phyloP scores from a whole-genome alignment of 2,888 invertebrate species.

The Cataglyphis albicans region DNA sequence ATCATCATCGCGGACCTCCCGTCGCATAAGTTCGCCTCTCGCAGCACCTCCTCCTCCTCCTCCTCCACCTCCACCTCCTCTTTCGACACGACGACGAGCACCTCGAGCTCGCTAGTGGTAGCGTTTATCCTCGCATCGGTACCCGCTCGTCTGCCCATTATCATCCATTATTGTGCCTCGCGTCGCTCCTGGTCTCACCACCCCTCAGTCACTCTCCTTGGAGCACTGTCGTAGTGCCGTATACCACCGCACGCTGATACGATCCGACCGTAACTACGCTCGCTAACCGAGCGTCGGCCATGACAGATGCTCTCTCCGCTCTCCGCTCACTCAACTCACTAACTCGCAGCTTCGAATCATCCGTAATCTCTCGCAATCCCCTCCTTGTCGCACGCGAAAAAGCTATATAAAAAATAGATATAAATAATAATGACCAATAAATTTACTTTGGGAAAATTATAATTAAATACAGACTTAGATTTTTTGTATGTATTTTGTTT shows the following conservation, averaged over 20 bases:
- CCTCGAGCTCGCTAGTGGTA: slow-evolving; percentile 78
- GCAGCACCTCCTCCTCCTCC: neutral
- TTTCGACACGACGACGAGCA: slow-evolving; percentile 75
- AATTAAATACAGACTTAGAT: neutral
- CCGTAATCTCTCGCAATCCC: neutral
- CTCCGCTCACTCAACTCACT: neutral
- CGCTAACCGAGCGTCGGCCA: slow-evolving; percentile 66
- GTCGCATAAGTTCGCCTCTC: slow-evolving; percentile 66
- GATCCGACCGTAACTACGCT: slow-evolving; percentile 69
- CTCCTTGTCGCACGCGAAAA: neutral
- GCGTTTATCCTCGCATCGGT: slow-evolving; percentile 59
- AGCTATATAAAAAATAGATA: neutral
- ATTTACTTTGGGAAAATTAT: neutral
- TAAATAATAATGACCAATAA: neutral
- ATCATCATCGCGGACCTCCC: slow-evolving; percentile 85
- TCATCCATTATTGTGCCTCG: slow-evolving; percentile 68
- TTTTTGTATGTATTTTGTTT: neutral
- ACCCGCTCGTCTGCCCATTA: slow-evolving; percentile 79
- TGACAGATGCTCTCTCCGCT: slow-evolving; percentile 61
- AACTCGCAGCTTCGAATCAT: neutral
- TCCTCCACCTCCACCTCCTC: slow-evolving; percentile 11
- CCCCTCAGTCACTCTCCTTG: neutral
- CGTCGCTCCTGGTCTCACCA: slow-evolving; percentile 27
- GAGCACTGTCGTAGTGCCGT: slow-evolving; percentile 38
- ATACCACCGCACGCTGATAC: slow-evolving; percentile 60